Evolutionary conservation across 2,888 invertebrate genomes (phyloP).

Genomic region (Hydriomena furcata): DNA sequence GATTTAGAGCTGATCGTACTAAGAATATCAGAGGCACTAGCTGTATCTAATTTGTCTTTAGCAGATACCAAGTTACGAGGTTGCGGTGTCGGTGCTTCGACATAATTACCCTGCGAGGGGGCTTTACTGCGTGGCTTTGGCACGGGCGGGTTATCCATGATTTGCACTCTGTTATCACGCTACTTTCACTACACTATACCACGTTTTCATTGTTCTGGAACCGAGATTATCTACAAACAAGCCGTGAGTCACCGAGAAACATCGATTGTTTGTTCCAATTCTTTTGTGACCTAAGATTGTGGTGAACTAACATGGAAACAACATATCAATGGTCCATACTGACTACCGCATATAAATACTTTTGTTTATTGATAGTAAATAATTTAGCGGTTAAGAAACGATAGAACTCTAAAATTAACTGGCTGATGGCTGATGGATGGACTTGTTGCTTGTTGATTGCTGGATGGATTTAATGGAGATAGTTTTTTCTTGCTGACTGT

Average conservation of each 20-base stretch:
- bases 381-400: too few species aligned
- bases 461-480: too few species aligned
- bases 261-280: background rate
- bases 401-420: too few species aligned
- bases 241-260: slow-evolving; percentile 5
- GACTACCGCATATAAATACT: too few species aligned
- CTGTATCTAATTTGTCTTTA: slow-evolving; percentile 49
- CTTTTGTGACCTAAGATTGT: background rate
- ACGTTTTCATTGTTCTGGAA: slow-evolving; percentile 1
- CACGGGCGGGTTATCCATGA: slow-evolving; percentile 65
- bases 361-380: too few species aligned
- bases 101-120: slow-evolving; percentile 23
- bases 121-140: slow-evolving; percentile 27
- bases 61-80: slow-evolving; percentile 71
- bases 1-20: slow-evolving; percentile 81
- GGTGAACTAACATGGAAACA: too few species aligned
- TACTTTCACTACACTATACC: background rate
- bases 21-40: slow-evolving; percentile 45
- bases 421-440: too few species aligned
- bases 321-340: too few species aligned
- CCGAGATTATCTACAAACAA: background rate
- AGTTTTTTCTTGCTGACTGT: too few species aligned
- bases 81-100: slow-evolving; percentile 79
- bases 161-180: background rate
- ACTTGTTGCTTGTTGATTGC: too few species aligned